Base-by-base conservation (phyloP, 2,888 invertebrate species). In the Pollenia labialis region DNA sequence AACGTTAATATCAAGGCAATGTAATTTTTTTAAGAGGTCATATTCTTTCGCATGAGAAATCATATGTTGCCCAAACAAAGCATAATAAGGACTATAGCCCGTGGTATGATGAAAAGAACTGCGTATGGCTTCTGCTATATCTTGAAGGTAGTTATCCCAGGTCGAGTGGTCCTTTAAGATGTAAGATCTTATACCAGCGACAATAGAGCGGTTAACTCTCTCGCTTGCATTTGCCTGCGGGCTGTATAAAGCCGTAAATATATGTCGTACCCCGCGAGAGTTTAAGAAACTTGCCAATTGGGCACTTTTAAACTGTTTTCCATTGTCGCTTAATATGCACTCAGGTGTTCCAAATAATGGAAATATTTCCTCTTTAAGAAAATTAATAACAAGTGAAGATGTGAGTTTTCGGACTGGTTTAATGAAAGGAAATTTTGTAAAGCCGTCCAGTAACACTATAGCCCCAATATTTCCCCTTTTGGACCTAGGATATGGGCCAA, bases 161-260 rank as follows among this genome's bases (percentile, higher is more conserved):
- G 16, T 18, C 12, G 44, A 16, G n/a, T 87, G 82, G 40, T 85
- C 85, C 11, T 60, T 81, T 12, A 40, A 32, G 16, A 81, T 56
- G 46, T 72, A 66, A 4, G 85, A 56, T n/a, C 84, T 32, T 9
- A 92, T 89, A 81, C 89, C 90, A 0, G 91, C 90, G 9, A 89
- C 89, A 4, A 92, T 71, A 0, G 90, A 90, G 46, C 90, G 76
- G 74, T 92, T 92, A 0, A 89, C 88, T 0, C 90, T 80, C 82
- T 92, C 92, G 0, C 90, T 90, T 8, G 90, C 90, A 85, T 92
- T 92, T 2, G 85, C 86, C 85, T 92, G 92, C 0, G 91, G 90
- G 46, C 90, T 90, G 76, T 92, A 91, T 14, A 80, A 54, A 1
- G 90, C 87, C 42, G 88, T 90, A 18, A 76, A 89, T 11, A 58